Percentiles rank a stretch among this genome's conserved stretches.
Conservation (phyloP, 2,113 vertebrate genomes). For the Mormyrus lacerda region DNA sequence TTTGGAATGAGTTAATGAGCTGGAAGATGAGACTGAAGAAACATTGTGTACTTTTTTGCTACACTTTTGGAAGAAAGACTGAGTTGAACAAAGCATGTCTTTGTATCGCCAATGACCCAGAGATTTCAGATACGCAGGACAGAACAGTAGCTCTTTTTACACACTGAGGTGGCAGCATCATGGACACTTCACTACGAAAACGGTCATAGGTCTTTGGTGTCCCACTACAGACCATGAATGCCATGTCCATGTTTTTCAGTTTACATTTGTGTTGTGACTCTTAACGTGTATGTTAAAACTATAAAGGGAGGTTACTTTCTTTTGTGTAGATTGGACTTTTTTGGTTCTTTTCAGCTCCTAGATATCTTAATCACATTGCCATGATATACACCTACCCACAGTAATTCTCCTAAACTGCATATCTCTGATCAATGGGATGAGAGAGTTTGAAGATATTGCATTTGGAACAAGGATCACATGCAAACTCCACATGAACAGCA, state of each 20-base stretch:
- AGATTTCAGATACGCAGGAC: constrained; percentile 14
- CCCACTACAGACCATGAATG: neutral
- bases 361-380: neutral
- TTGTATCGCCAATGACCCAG: constrained; percentile 17
- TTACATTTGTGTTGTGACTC: neutral
- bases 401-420: neutral
- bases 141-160: constrained; percentile 18
- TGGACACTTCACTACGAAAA: neutral
- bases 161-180: neutral
- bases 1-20: neutral
- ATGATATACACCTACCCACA: neutral
- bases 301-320: neutral
- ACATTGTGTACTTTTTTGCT: constrained; percentile 12
- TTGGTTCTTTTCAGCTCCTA: neutral
- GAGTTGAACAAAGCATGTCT: constrained; percentile 22
- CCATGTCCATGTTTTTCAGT: neutral
- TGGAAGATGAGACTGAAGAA: constrained; percentile 17
- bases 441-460: neutral
- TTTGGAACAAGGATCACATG: neutral
- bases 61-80: constrained; percentile 14
- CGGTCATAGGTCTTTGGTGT: neutral
- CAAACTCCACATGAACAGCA: neutral
- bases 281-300: neutral
- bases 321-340: neutral
- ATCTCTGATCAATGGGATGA: neutral